These are phyloP conservation scores for Tetramorium bicarinatum DNA, from an alignment of 2,888 invertebrate genomes.

Conservation along the genomic window DNA sequence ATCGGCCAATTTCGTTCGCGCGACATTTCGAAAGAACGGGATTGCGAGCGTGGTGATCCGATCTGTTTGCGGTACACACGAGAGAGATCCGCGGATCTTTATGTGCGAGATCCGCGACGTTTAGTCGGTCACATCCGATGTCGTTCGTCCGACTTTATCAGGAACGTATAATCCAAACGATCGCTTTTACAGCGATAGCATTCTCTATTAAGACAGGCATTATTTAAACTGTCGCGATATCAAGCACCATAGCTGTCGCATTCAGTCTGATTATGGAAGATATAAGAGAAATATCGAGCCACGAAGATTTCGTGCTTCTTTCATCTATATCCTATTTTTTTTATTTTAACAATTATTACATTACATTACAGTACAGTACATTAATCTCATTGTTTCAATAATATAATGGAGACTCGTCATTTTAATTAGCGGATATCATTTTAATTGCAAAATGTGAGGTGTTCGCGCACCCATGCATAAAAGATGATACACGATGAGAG, in stretches of 20 bases:
- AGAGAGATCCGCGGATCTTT: conserved; percentile 18
- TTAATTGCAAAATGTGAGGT: not conserved
- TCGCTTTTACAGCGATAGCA: conserved; percentile 1
- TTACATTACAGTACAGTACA: not conserved
- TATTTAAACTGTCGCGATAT: conserved; percentile 18
- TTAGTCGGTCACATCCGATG: conserved; percentile 7
- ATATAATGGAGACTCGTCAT: not conserved
- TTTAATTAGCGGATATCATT: not conserved
- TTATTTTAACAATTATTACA: not conserved
- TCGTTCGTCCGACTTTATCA: not conserved
- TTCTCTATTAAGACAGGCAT: not conserved
- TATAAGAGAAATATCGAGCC: not conserved
- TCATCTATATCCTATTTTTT: not conserved
- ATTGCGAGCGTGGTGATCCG: conserved; percentile 22
- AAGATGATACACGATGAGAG: not conserved
- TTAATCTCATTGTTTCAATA: not conserved
- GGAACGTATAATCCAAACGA: not conserved
- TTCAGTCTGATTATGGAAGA: not conserved
- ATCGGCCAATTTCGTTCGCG: conserved; percentile 69
- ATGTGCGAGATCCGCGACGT: not conserved
- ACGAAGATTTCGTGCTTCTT: not conserved
- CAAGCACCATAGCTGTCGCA: not conserved
- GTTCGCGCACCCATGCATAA: not conserved
- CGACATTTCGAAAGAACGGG: conserved; percentile 51
- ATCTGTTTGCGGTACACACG: conserved; percentile 35